Percentiles rank a stretch among this genome's conserved stretches.
These are phyloP conservation scores for Ridgeia piscesae DNA, from an alignment of 1,140 invertebrate genomes.

Conservation along the genomic window DNA sequence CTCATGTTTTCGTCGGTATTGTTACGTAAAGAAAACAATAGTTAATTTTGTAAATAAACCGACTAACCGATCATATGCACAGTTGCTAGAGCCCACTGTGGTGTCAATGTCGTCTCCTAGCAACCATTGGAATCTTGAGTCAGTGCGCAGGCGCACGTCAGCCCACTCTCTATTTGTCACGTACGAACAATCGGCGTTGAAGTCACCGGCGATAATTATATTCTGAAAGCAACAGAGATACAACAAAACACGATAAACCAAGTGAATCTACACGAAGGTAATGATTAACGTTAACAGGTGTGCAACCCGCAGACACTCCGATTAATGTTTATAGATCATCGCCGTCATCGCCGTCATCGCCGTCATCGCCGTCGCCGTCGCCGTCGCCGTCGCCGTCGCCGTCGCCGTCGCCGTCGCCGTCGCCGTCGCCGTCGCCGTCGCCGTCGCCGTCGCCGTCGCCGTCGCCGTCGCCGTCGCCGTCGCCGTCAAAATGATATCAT, in stretches of 20 bases:
- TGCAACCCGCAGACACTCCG: neutral
- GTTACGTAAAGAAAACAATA: neutral
- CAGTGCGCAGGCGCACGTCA: slow-evolving; percentile 15
- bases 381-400: neutral
- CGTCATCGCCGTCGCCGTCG: neutral
- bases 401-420: too few species aligned
- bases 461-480: too few species aligned
- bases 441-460: neutral
- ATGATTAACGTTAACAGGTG: neutral
- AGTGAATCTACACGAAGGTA: neutral
- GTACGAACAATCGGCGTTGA: slow-evolving; percentile 21
- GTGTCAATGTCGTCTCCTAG: slow-evolving; percentile 18
- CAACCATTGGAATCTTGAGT: slow-evolving; percentile 16
- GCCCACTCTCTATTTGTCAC: slow-evolving; percentile 17
- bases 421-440: neutral
- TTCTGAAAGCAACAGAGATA: neutral
- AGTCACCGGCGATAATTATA: slow-evolving; percentile 5
- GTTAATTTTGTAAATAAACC: neutral
- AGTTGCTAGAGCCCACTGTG: neutral
- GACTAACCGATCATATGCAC: slow-evolving; percentile 23
- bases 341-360: neutral
- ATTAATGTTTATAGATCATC: neutral
- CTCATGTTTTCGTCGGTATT: too few species aligned
- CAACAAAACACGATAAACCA: neutral
- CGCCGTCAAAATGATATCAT: too few species aligned